Evolutionary conservation across 2,797 vertebrate species (phyloP).

Genomic region (Acrocephalus scirpaceus): DNA sequence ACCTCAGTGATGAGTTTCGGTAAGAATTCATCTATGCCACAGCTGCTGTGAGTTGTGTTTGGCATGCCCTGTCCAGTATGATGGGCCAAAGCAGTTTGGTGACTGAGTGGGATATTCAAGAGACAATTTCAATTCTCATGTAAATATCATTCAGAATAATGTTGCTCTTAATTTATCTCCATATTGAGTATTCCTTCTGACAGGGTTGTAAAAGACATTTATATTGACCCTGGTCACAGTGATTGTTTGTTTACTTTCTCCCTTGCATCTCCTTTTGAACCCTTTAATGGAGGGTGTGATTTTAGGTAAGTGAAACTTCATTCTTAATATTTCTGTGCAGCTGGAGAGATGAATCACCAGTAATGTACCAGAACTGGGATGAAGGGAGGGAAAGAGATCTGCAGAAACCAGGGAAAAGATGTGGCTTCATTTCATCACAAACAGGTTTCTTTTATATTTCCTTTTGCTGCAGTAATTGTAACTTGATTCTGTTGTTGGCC

Average conservation of each 20-base stretch:
- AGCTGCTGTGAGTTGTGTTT: neutral
- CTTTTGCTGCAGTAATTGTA: neutral
- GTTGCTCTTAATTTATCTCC: neutral
- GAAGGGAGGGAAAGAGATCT: slow-evolving; percentile 20
- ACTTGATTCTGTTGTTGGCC: neutral
- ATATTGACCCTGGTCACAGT: neutral
- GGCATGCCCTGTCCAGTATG: neutral
- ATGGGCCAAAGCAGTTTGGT: neutral
- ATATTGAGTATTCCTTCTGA: neutral
- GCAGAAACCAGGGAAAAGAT: slow-evolving; percentile 69
- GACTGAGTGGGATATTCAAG: neutral
- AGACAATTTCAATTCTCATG: neutral
- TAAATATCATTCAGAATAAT: neutral
- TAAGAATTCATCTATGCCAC: slow-evolving; percentile 32
- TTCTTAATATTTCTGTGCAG: slow-evolving; percentile 73
- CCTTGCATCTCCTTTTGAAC: neutral
- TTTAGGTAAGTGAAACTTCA: neutral
- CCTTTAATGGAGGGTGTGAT: neutral
- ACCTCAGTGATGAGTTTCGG: slow-evolving; percentile 78
- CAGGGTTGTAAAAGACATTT: neutral
- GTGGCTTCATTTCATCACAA: slow-evolving; percentile 86
- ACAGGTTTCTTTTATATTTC: slow-evolving; percentile 80
- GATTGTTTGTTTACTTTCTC: neutral
- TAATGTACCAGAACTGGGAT: slow-evolving; percentile 89
- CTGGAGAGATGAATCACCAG: slow-evolving; percentile 85